phyloP scores from a whole-genome alignment of 2,888 invertebrate genomes.

The Cenopis cana region DNA sequence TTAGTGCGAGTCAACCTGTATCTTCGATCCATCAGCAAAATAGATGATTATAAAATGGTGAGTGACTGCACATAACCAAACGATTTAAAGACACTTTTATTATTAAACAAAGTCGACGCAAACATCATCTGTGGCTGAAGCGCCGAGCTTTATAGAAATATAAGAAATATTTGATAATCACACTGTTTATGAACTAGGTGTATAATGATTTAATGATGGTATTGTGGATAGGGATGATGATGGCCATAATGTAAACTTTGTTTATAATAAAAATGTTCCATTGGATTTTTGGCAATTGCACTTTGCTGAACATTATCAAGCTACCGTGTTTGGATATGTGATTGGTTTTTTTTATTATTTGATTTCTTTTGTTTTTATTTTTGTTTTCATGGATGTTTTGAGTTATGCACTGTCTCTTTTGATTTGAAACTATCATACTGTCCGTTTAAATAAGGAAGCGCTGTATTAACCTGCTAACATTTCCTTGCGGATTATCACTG shows the following conservation, averaged over 20 bases:
- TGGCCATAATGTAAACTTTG: conserved; percentile 56
- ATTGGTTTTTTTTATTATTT: conserved; percentile 56
- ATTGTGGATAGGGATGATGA: conserved; percentile 1
- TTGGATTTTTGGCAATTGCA: conserved; percentile 74
- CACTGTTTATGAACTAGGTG: not conserved
- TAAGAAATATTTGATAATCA: not conserved
- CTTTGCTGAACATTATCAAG: conserved; percentile 74
- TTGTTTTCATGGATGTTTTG: conserved; percentile 55
- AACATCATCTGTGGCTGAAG: not conserved
- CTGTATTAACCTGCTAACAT: conserved; percentile 13
- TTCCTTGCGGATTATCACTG: too few species aligned
- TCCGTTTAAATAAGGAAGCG: conserved; percentile 13
- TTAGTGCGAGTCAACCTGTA: conserved; percentile 97
- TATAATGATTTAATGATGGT: not conserved
- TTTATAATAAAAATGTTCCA: conserved; percentile 74
- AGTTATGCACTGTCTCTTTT: conserved; percentile 49
- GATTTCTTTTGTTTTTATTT: conserved; percentile 51
- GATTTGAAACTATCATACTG: conserved; percentile 51
- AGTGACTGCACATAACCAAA: conserved; percentile 84
- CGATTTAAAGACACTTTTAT: conserved; percentile 66
- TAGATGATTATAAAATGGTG: conserved; percentile 99
- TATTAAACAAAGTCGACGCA: conserved; percentile 68
- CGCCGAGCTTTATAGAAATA: not conserved
- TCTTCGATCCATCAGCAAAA: conserved; percentile 99
- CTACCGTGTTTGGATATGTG: conserved; percentile 72